Conservation (phyloP, 2,888 invertebrate species). For the Myopa tessellatipennis region DNA sequence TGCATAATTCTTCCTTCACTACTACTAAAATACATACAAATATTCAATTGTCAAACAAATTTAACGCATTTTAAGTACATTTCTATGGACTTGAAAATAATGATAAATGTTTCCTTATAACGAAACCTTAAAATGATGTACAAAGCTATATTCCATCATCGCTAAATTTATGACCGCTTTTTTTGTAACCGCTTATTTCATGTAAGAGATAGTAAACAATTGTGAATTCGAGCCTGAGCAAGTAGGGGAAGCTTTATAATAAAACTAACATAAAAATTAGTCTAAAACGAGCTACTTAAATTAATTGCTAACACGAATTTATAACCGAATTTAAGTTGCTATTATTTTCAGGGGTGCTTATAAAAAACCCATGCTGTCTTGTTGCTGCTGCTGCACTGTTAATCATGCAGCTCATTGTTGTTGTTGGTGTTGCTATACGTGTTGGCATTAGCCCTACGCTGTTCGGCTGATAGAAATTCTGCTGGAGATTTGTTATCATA, state of each 20-base stretch:
- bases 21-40: neutral
- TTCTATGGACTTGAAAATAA: neutral
- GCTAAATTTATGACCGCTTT: too few species aligned
- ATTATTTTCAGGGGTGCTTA: slow-evolving; percentile 37
- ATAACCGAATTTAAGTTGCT: slow-evolving; percentile 50
- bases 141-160: neutral
- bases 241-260: neutral
- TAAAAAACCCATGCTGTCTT: slow-evolving; percentile 43
- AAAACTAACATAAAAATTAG: slow-evolving; percentile 11
- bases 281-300: slow-evolving; percentile 30
- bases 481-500: slow-evolving; percentile 51
- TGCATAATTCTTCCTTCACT: too few species aligned
- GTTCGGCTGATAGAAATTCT: slow-evolving; percentile 47
- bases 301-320: slow-evolving; percentile 61
- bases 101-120: slow-evolving; percentile 11
- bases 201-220: neutral
- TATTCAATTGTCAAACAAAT: neutral
- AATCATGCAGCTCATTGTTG: slow-evolving; percentile 34
- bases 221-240: too few species aligned
- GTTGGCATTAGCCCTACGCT: slow-evolving; percentile 22
- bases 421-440: slow-evolving; percentile 25
- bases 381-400: slow-evolving; percentile 34
- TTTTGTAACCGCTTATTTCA: too few species aligned
- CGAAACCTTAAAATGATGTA: slow-evolving; percentile 26
- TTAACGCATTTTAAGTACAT: slow-evolving; percentile 15